Evolutionary conservation across 64 coral and sea anemone genomes (phyloP).

Genomic region (Montipora cactus): DNA sequence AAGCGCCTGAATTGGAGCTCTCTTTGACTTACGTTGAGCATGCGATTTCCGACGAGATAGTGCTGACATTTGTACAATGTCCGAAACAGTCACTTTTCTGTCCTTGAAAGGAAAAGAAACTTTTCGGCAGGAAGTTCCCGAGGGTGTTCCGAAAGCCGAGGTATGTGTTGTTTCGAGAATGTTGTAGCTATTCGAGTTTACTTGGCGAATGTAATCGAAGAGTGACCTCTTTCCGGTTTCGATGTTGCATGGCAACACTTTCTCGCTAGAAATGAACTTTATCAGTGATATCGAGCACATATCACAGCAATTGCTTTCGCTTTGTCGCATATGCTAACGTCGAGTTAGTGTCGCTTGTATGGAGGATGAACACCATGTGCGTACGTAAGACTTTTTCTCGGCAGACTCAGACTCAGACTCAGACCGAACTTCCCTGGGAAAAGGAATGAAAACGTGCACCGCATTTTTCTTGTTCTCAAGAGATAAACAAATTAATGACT

Average conservation of each 20-base stretch:
- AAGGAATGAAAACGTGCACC: background rate
- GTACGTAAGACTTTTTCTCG: background rate
- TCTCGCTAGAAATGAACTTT: background rate
- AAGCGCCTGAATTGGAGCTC: constrained; percentile 3
- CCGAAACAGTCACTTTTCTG: constrained; percentile 60
- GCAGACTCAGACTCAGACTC: background rate
- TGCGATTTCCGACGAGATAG: constrained; percentile 24
- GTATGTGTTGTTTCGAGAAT: background rate
- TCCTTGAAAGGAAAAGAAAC: constrained; percentile 50
- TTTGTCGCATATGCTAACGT: background rate
- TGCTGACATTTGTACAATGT: constrained; percentile 21
- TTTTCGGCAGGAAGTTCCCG: constrained; percentile 3
- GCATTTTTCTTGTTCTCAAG: background rate
- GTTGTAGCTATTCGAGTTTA: too few relatives aligned
- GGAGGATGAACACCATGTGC: background rate
- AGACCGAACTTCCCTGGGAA: background rate
- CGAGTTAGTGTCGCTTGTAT: background rate
- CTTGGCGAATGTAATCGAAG: background rate
- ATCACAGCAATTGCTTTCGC: background rate
- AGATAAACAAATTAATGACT: constrained; percentile 11
- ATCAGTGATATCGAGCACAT: too few relatives aligned
- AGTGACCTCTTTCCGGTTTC: background rate
- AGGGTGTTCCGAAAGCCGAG: constrained; percentile 31
- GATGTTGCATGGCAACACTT: constrained; percentile 7
- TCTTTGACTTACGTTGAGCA: background rate